These are phyloP conservation scores for Botia kubotai DNA, from an alignment of 2,797 vertebrate genomes.

Conservation along the genomic window DNA sequence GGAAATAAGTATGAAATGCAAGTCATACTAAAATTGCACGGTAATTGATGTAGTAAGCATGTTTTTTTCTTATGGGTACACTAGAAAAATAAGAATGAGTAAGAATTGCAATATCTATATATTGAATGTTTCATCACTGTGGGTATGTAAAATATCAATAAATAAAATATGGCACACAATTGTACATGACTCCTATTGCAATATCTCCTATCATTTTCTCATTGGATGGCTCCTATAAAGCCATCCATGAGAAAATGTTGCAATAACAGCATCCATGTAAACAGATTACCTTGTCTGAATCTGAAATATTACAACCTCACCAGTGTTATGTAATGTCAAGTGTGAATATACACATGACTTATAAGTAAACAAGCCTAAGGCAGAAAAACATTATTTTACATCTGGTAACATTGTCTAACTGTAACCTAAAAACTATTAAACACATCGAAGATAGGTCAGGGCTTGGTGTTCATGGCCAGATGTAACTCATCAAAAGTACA, in stretches of 20 bases:
- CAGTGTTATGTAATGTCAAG: too few species aligned
- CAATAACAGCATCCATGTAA: background rate
- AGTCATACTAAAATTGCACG: background rate
- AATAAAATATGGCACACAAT: background rate
- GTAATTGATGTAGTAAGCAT: background rate
- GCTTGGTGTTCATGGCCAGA: background rate
- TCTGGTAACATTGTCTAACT: too few species aligned
- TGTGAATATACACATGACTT: too few species aligned
- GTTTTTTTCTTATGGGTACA: background rate
- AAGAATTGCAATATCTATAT: background rate
- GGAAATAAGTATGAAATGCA: background rate
- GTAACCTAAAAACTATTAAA: background rate
- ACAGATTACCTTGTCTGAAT: slow-evolving; percentile 4
- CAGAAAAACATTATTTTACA: background rate
- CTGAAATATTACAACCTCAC: too few species aligned
- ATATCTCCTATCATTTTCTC: too few species aligned
- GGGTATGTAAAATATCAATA: background rate
- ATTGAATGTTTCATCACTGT: background rate
- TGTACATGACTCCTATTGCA: background rate
- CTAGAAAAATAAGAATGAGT: background rate
- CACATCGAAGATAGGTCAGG: background rate
- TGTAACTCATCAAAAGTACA: background rate
- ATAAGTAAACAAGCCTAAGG: background rate
- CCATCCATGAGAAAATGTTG: too few species aligned
- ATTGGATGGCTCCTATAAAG: too few species aligned